Evolutionary conservation across 2,888 invertebrate genomes (phyloP), one percentile per base, ranked within the genome.

Genomic region (Heliconius erato): DNA sequence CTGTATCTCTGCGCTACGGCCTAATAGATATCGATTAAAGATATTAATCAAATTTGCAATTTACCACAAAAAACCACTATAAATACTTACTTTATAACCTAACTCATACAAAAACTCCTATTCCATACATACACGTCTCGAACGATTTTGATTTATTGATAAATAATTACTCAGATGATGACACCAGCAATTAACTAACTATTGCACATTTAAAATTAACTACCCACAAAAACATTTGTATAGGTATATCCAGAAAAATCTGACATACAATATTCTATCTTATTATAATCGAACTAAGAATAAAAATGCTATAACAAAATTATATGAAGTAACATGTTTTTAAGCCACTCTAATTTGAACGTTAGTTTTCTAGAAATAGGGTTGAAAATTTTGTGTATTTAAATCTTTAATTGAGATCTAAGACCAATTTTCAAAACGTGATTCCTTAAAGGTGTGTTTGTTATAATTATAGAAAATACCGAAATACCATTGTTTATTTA

Each of bases 401-500:
- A 5, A 23, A 76, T 26, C 12, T 7, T 3, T 76, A 78, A 68
- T 78, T 44, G 68, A 44, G 11, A 79, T 28, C 79, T 26, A 86
- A 85, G 84, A 23, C 67, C 49, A 59, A 16, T 82, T 32, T 49
- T 76, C 44, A 76, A 84, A 79, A 85, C 87, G 88, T 86, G 87
- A 87, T 86, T 86, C 86, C 84, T 82, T 88, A 89, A 91, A 90
- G 77, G 82, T 83, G 78, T 88, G 88, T 88, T 89, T 88, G 88
- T 88, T 89, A 90, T 91, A 91, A 91, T 91, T 88, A 90, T 86
- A 88, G 89, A 89, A 90, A 90, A 89, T 72, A 71, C 77, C 77
- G 83, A 89, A 90, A 90, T 90, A 90, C 72, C 89, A 89, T 89
- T 87, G 81, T 77, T 81, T 77, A 81, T 71, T 81, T 77, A 77